A percentile compares a stretch with the other conserved stretches of the same genome.
phyloP scores from a whole-genome alignment of 1,140 invertebrate genomes.

The Homalodisca vitripennis region DNA sequence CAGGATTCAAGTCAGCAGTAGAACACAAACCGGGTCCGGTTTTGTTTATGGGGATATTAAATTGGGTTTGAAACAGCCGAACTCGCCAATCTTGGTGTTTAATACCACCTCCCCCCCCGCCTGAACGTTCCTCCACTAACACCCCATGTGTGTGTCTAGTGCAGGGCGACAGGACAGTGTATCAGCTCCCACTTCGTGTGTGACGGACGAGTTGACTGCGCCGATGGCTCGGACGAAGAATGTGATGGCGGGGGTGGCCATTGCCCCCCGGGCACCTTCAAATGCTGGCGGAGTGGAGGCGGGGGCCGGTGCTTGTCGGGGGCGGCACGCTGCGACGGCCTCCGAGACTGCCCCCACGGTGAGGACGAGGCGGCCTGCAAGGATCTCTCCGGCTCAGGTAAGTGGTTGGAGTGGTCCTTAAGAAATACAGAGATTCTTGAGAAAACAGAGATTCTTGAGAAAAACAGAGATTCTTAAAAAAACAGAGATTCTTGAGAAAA shows the following conservation, averaged over 20 bases:
- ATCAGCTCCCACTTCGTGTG: conserved; percentile 92
- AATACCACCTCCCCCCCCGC: no score
- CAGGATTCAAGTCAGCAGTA: no score
- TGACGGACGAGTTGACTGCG: conserved; percentile 85
- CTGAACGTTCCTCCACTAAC: no score
- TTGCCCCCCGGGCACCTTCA: conserved; percentile 64
- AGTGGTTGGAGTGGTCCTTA: no score
- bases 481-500: no score
- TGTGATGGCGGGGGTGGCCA: conserved; percentile 51
- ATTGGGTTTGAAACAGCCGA: no score
- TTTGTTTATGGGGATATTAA: no score
- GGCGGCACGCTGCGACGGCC: conserved; percentile 74
- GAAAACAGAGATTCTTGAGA: no score
- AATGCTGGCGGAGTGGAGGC: conserved; percentile 54
- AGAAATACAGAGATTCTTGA: no score
- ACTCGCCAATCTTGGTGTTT: no score
- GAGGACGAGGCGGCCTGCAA: conserved; percentile 78
- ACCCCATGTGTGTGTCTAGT: conserved; percentile 51
- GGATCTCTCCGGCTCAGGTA: conserved; percentile 44
- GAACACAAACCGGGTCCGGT: no score
- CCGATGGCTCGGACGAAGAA: conserved; percentile 81
- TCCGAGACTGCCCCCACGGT: conserved; percentile 71
- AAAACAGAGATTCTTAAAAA: no score
- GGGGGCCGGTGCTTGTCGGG: conserved; percentile 65
- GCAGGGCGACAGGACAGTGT: conserved; percentile 76